Base-by-base conservation (phyloP, 1,140 invertebrate species). In the Homarus americanus region DNA sequence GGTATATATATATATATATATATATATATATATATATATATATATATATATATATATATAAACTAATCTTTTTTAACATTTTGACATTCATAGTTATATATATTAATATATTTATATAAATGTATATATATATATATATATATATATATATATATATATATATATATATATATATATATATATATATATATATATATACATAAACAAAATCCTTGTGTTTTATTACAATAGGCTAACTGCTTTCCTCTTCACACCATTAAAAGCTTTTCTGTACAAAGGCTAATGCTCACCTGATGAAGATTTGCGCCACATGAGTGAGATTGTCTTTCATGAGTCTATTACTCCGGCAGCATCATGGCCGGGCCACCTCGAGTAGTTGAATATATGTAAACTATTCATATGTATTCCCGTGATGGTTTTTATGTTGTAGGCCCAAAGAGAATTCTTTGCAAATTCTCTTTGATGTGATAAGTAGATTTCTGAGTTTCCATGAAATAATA, bases 381-480 rank as follows among this genome's bases (percentile, higher is more conserved):
- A 15, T 82, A 75, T 63, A 53, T 82, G 82, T 83, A 89, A 32
- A 66, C 87, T 72, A 73, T 76, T 75, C 84, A 76, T 40, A 58
- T 63, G 49, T 83, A 83, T 90, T 83, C 76, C 84, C 75, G 69
- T 44, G 85, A 79, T 78, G 85, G 58, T 90, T 82, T 90, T 90
- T 76, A 28, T 49, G 66, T 90, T 83, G 87, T 90, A 90, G 87
- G 87, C 87, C 69, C 87, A 90, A 90, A 90, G 87, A 90, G 87
- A 90, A 44, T 83, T 73, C 40, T 73, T 83, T 44, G 72, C 49
- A 83, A 76, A 53, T 58, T 90, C 87, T 90, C 87, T 90, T 90
- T 90, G 87, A 90, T 90, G 87, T 90, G 87, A 90, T 90, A 90
- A 75, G 87, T 90, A 90, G 87, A 90, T 90, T 90, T 90, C 87